Evolutionary conservation across 2,797 vertebrate species (phyloP).

Genomic region (Tapera naevia): DNA sequence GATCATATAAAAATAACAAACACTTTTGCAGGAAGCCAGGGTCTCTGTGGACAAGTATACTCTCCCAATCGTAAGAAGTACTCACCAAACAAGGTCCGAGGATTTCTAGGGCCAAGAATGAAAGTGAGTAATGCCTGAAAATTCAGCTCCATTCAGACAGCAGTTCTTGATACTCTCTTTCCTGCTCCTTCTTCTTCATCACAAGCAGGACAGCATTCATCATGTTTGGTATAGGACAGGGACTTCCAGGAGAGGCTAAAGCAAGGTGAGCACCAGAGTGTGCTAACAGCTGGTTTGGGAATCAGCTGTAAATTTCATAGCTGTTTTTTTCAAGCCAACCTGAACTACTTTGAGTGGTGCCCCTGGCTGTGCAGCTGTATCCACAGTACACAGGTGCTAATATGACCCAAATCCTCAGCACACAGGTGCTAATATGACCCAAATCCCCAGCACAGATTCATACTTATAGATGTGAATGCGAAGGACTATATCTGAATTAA

Average conservation of each 20-base stretch:
- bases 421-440: background rate
- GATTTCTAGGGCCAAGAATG: background rate
- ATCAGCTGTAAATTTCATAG: conserved; percentile 9
- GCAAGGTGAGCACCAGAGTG: background rate
- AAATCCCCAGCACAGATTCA: background rate
- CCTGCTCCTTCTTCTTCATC: background rate
- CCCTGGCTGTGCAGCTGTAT: background rate
- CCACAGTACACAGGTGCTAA: background rate
- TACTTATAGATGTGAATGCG: background rate
- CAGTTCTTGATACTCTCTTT: background rate
- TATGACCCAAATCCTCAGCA: background rate
- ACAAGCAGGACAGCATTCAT: background rate
- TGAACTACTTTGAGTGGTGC: background rate
- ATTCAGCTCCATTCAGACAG: background rate
- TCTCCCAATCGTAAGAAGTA: background rate
- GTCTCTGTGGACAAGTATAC: background rate
- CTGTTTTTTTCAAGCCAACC: background rate
- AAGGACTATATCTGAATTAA: background rate
- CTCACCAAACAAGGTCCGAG: background rate
- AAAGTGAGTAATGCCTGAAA: background rate
- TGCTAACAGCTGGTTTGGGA: conserved; percentile 1
- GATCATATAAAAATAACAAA: background rate
- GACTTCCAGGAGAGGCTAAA: background rate
- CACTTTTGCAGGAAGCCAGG: background rate
- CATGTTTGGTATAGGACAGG: background rate